phyloP scores from a whole-genome alignment of 2,113 vertebrate species.

The Taxidea taxus region DNA sequence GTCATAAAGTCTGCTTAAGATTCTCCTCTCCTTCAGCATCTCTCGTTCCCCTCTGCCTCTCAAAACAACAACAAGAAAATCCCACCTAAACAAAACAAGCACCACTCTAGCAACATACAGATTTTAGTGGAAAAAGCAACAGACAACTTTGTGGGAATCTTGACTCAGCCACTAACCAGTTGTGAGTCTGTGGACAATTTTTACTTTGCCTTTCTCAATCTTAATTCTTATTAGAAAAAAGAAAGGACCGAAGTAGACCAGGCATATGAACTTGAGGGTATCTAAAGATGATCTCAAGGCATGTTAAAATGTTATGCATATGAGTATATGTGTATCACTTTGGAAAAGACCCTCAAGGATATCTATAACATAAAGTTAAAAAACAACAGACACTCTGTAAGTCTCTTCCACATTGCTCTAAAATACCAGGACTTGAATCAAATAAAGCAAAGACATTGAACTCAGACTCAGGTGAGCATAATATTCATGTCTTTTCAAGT shows the following conservation, averaged over 20 bases:
- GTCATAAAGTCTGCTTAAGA: neutral
- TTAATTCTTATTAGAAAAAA: neutral
- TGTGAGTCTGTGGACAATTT: neutral
- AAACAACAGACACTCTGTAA: neutral
- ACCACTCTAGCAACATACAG: neutral
- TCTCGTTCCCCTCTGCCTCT: neutral
- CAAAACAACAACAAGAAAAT: neutral
- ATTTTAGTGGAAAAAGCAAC: neutral
- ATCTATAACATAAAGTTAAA: neutral
- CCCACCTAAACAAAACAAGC: neutral
- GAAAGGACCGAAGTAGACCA: neutral
- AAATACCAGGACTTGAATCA: neutral
- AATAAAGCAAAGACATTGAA: neutral
- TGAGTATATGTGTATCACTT: neutral
- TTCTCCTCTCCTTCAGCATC: neutral
- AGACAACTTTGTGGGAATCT: neutral
- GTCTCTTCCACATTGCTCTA: neutral
- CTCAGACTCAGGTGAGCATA: neutral
- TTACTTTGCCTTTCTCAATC: neutral
- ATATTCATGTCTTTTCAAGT: neutral
- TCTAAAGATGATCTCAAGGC: neutral
- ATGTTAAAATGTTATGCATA: neutral
- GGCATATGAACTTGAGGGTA: neutral
- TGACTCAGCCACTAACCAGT: neutral
- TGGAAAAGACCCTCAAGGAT: neutral